Percentiles rank a stretch among this genome's conserved stretches.
These are phyloP conservation scores for Orthonevra nobilis DNA, from an alignment of 2,888 invertebrate species.

Conservation along the genomic window DNA sequence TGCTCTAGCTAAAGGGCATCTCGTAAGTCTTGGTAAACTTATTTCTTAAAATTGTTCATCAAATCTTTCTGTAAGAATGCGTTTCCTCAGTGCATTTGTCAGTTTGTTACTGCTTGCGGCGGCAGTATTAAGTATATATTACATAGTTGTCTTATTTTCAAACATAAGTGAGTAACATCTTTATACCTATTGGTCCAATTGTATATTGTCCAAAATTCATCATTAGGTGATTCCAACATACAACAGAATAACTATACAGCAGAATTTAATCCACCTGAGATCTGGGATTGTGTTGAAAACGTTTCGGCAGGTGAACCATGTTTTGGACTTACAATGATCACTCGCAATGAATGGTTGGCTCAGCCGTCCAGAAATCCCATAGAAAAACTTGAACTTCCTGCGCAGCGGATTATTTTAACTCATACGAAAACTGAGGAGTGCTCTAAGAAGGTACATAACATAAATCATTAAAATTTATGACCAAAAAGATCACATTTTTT, in stretches of 20 bases:
- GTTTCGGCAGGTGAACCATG: conserved; percentile 18
- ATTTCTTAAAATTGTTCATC: not conserved
- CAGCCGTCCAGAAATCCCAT: conserved; percentile 29
- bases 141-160: conserved; percentile 37
- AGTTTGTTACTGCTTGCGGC: conserved; percentile 10
- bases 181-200: too few relatives aligned
- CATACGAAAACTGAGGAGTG: conserved; percentile 35
- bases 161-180: conserved; percentile 29
- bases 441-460: conserved; percentile 8
- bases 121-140: conserved; percentile 36
- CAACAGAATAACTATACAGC: too few relatives aligned
- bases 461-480: not conserved
- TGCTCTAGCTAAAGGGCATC: not conserved
- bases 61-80: too few relatives aligned
- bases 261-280: not conserved
- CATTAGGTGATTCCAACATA: too few relatives aligned
- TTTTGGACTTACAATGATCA: conserved; percentile 45
- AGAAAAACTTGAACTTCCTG: conserved; percentile 15
- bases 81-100: conserved; percentile 5
- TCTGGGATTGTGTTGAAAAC: conserved; percentile 27
- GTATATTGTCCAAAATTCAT: too few relatives aligned
- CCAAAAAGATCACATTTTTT: too few relatives aligned
- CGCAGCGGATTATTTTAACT: conserved; percentile 11
- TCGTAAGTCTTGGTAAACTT: too few relatives aligned
- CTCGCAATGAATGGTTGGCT: conserved; percentile 44